Base-by-base conservation (phyloP, 2,888 invertebrate genomes). In the Nysson spinosus region DNA sequence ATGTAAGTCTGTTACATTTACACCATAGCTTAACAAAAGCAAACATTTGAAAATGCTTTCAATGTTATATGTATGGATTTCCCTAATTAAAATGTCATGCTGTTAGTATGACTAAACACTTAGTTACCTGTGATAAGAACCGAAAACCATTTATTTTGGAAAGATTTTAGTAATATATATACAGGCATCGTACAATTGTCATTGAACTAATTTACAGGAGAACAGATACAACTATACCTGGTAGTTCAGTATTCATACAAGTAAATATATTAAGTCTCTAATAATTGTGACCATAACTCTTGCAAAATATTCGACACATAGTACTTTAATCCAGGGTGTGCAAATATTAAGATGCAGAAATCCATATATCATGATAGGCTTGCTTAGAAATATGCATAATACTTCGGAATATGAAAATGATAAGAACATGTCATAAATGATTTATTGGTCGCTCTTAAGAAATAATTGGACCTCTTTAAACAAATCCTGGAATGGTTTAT, bases 71-170 rank as follows among this genome's bases (percentile, higher is more conserved):
- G 7, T 12, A 34, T 7, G 37, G 1, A 26, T 35, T 47, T 55
- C 61, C 40, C 32, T 42, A 30, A 43, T 50, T 37, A 61, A 75
- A 85, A 84, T 85, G 84, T 83, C 86, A 85, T 86, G 85, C 86
- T 85, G 85, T 86, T 85, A 86, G 83, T 80, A 79, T 70, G 56
- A 73, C 66, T 62, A 50, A 68, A 64, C 54, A 40, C 52, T 49
- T 71, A 68, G 65, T 42, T 47, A 65, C 44, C 44, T 65, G 44
- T 16, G 50, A 43, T 56, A 54, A 71, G 56, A 73, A 71, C 64
- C 42, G 54, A 74, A 62, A 43, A 69, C 54, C 57, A 55, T 61
- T 71, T 74, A 68, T 74, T 64, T 71, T 55, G 68, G 46, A 68
- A 64, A 61, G 58, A 49, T 57, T 52, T 43, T 42, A 71, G 63